Evolutionary conservation across 1,140 invertebrate species (phyloP).

Genomic region (Drosophila repleta): DNA sequence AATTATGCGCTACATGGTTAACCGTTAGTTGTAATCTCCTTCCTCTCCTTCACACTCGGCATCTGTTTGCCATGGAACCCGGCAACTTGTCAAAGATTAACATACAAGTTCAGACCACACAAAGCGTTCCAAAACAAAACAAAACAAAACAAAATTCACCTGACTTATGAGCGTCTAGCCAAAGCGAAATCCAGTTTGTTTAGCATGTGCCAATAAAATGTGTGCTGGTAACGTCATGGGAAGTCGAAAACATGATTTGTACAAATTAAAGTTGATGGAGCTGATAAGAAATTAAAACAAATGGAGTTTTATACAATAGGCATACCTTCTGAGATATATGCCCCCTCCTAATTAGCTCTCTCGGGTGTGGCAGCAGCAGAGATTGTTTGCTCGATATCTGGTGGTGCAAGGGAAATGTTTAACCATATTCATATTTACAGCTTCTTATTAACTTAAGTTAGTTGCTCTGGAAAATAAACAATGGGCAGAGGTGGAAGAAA

Average conservation of each 20-base stretch:
- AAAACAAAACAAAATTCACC: slow-evolving; percentile 6
- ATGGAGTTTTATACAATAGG: neutral
- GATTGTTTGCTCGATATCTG: no score
- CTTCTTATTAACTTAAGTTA: no score
- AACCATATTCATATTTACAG: no score
- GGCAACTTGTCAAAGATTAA: slow-evolving; percentile 21
- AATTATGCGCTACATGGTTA: slow-evolving; percentile 67
- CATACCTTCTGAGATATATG: neutral
- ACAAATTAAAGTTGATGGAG: slow-evolving; percentile 21
- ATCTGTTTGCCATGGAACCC: neutral
- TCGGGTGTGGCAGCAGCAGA: neutral
- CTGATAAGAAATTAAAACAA: slow-evolving; percentile 20
- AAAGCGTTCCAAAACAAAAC: slow-evolving; percentile 18
- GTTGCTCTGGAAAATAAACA: no score
- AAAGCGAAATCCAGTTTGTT: slow-evolving; percentile 34
- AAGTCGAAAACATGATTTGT: slow-evolving; percentile 22
- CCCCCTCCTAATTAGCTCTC: neutral
- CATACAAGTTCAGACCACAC: slow-evolving; percentile 42
- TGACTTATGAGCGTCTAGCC: slow-evolving; percentile 28
- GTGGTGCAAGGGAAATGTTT: no score
- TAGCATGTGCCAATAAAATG: slow-evolving; percentile 34
- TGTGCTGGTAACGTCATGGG: slow-evolving; percentile 7
- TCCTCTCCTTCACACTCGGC: neutral
- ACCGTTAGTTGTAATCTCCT: slow-evolving; percentile 48
- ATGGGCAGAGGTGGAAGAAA: no score